Percentiles rank a stretch among this genome's conserved stretches.
Conservation (phyloP, 1,140 invertebrate species). For the Bombyx mandarina region DNA sequence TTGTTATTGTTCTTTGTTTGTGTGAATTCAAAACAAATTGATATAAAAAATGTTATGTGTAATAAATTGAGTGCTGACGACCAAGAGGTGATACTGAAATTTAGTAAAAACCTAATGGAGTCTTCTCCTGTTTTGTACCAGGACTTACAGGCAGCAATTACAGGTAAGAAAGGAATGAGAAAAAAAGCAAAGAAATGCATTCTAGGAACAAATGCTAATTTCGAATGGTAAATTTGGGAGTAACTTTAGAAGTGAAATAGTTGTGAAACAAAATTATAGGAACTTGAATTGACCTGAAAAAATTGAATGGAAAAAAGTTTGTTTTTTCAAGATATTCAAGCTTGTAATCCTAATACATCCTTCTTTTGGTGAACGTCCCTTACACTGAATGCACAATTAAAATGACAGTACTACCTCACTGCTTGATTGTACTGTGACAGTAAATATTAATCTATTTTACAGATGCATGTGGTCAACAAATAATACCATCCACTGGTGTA, state of each 20-base stretch:
- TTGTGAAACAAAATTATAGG: not conserved
- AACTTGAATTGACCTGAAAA: not conserved
- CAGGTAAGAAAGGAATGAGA: slow-evolving; percentile 25
- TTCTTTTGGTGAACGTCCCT: too few relatives aligned
- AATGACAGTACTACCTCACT: too few relatives aligned
- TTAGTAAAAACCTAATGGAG: slow-evolving; percentile 51
- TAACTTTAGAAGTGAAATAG: not conserved
- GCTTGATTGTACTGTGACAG: too few relatives aligned
- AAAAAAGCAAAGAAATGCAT: not conserved
- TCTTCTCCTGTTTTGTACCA: slow-evolving; percentile 33
- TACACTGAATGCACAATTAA: too few relatives aligned
- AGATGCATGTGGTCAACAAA: slow-evolving; percentile 55
- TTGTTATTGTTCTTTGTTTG: slow-evolving; percentile 57
- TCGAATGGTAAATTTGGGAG: not conserved
- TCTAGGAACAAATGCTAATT: not conserved
- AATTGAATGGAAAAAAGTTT: not conserved
- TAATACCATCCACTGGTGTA: slow-evolving; percentile 11
- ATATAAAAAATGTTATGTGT: slow-evolving; percentile 60
- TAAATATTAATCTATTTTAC: slow-evolving; percentile 1
- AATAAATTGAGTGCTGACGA: slow-evolving; percentile 43
- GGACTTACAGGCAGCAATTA: slow-evolving; percentile 49
- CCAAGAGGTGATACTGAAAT: slow-evolving; percentile 55
- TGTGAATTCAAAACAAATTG: slow-evolving; percentile 55
- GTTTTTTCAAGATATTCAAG: too few relatives aligned
- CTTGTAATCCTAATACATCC: too few relatives aligned